Conservation (phyloP, 2,888 invertebrate species). For the Podabrus alpinus region DNA sequence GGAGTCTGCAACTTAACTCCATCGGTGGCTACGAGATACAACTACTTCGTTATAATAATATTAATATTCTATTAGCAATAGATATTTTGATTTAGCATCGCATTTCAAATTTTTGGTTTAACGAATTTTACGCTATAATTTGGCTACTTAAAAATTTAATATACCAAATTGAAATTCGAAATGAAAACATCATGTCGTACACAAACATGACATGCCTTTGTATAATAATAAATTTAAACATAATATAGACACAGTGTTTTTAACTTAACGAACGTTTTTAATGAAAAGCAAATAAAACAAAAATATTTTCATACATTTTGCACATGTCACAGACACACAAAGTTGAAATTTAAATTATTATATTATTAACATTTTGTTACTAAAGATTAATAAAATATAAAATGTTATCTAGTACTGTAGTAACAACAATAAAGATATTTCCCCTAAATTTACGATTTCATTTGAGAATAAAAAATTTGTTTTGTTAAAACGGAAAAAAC, state of each 20-base stretch:
- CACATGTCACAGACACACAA: conserved; percentile 14
- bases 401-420: background rate
- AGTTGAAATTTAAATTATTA: conserved; percentile 8
- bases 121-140: background rate
- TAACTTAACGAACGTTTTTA: conserved; percentile 12
- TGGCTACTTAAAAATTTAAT: background rate
- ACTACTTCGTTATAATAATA: no score
- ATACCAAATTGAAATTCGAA: conserved; percentile 8
- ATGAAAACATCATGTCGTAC: conserved; percentile 7
- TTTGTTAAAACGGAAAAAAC: background rate
- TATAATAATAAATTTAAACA: background rate
- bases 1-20: background rate
- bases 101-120: background rate
- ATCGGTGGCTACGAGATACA: no score
- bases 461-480: background rate
- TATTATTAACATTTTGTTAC: background rate
- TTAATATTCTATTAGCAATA: no score
- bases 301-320: conserved; percentile 4
- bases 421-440: background rate
- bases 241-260: conserved; percentile 1
- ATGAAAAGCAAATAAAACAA: conserved; percentile 22
- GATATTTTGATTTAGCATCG: background rate
- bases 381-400: background rate
- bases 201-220: conserved; percentile 11
- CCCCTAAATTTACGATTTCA: background rate